Conservation (phyloP, 1,140 invertebrate genomes). For the Caerostris extrusa region DNA sequence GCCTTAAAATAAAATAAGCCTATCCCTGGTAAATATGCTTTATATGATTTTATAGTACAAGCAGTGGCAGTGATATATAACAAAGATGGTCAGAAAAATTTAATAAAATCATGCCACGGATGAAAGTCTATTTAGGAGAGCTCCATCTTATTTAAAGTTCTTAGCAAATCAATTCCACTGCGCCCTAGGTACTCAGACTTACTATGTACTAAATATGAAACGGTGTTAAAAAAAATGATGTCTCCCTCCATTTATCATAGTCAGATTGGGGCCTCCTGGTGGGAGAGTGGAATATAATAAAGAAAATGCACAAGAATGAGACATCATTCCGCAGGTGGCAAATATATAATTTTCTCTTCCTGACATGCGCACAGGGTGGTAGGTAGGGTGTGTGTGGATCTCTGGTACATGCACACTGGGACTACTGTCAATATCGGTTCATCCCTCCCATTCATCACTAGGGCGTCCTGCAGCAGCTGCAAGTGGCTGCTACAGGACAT, state of each 20-base stretch:
- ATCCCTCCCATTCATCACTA: slow-evolving; percentile 70
- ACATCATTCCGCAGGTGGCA: slow-evolving; percentile 76
- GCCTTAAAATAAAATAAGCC: too few relatives aligned
- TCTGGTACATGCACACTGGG: slow-evolving; percentile 66
- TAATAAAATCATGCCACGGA: neutral
- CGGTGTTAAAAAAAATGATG: slow-evolving; percentile 13
- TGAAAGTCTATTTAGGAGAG: neutral
- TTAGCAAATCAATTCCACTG: neutral
- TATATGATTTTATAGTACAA: too few relatives aligned
- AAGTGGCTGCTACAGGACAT: slow-evolving; percentile 58
- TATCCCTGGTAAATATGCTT: too few relatives aligned
- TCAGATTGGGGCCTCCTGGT: slow-evolving; percentile 31
- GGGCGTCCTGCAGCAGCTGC: slow-evolving; percentile 65
- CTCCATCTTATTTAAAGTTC: neutral
- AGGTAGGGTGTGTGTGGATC: neutral
- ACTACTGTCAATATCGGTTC: slow-evolving; percentile 71
- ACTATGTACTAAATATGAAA: neutral
- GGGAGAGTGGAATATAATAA: slow-evolving; percentile 61
- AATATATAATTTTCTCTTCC: slow-evolving; percentile 70
- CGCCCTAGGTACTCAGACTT: neutral
- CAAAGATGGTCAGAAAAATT: neutral
- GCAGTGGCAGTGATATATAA: too few relatives aligned
- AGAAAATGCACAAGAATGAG: slow-evolving; percentile 61
- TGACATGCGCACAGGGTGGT: slow-evolving; percentile 60
- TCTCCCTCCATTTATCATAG: slow-evolving; percentile 54